phyloP scores from a whole-genome alignment of 1,140 invertebrate genomes.

The Drosophila sp. region DNA sequence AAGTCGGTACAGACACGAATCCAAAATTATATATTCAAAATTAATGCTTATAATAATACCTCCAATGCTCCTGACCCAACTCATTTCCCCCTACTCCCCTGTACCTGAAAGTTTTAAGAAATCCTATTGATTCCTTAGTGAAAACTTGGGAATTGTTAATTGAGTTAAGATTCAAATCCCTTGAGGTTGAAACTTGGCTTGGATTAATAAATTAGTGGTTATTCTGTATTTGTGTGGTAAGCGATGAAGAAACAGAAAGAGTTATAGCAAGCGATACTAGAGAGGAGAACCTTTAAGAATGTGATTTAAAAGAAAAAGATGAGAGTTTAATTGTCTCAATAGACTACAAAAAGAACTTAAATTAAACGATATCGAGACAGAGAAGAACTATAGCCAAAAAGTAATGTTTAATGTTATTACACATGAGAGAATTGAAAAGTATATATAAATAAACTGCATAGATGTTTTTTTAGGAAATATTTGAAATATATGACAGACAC shows the following conservation, averaged over 20 bases:
- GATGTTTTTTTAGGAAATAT: no score
- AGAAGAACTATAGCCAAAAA: no score
- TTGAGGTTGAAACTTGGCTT: neutral
- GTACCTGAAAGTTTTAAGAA: neutral
- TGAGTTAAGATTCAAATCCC: constrained; percentile 1
- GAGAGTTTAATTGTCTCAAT: no score
- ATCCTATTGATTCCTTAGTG: constrained; percentile 4
- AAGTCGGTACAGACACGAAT: constrained; percentile 6
- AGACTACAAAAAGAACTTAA: no score
- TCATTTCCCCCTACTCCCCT: no score
- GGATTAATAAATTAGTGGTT: constrained; percentile 6
- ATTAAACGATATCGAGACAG: no score
- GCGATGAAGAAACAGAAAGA: neutral
- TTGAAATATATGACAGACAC: no score
- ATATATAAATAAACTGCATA: no score
- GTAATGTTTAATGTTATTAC: no score
- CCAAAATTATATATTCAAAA: constrained; percentile 9
- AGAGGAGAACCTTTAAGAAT: neutral
- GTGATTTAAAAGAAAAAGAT: neutral
- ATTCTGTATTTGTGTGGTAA: neutral
- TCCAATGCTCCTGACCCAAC: neutral
- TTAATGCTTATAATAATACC: constrained; percentile 7
- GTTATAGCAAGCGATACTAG: no score
- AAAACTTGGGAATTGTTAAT: constrained; percentile 3
- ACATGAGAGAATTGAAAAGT: no score